Evolutionary conservation across 2,797 vertebrate species (phyloP), one percentile per base, ranked within the genome.

Genomic region (Pseudomugil gertrudae): DNA sequence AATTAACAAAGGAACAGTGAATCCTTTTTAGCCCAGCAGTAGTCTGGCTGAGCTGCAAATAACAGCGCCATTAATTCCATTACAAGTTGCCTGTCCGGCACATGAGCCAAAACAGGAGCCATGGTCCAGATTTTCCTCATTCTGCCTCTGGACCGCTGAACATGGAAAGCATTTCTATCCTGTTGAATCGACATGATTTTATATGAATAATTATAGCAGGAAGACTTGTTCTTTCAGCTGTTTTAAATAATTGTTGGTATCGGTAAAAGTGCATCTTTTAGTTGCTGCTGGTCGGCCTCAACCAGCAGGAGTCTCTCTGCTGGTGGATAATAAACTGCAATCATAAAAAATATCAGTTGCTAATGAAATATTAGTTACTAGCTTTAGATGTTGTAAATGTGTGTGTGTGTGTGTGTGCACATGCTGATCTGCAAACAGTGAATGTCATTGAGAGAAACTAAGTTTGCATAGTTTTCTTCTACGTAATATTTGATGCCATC

Each of bases 401-500:
- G 9, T 33, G 9, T 7, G 7, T 36, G 35, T 36, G 35, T 36
- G 35, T 35, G 10, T 11, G 10, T 35, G 5, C 15, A 17, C 35
- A 13, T 36, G 35, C 35, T 15, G 17, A 15, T 38, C 36, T 38
- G 14, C 36, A 38, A 38, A 15, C 36, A 38, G 36, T 15, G 4
- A 15, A 38, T 6, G 36, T 40, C 13, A 36, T 13, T 15, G 35
- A 36, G 13, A 36, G 5, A 40, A 40, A 45, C 50, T 69, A 8
- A 38, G 14, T 78, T 72, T 73, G 56, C 29, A 56, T 75, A 56
- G 35, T 11, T 35, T 57, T 30, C 48, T 7, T 17, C 14, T 38
- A 38, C 73, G 2, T 14, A 72, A 72, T 59, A 75, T 73, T 81
- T 80, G 53, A 68, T 24, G 57, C 74, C 71, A 69, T 62, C 61